Percentiles rank a stretch among this genome's conserved stretches.
Evolutionary conservation across 1,140 invertebrate genomes (phyloP).

Genomic region (Cydia strobilella): DNA sequence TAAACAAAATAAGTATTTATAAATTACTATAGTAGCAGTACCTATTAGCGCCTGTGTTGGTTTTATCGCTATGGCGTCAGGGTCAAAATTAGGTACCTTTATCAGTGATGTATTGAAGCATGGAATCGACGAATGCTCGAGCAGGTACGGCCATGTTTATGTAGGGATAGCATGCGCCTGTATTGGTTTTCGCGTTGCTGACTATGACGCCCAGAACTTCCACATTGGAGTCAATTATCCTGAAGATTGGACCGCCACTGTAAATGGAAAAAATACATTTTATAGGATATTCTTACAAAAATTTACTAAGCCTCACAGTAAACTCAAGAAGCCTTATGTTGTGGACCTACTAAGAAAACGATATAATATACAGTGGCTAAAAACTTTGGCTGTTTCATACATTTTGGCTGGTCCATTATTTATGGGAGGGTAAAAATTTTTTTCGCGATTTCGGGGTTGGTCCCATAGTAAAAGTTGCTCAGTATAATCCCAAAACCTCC

Average conservation of each 20-base stretch:
- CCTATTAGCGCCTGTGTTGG: not conserved
- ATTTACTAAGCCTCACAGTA: too few species aligned
- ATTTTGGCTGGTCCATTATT: too few species aligned
- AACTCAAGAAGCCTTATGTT: too few species aligned
- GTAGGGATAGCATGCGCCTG: constrained; percentile 73
- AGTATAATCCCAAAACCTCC: too few species aligned
- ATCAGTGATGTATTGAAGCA: constrained; percentile 72
- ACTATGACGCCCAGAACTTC: constrained; percentile 80
- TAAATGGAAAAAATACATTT: not conserved
- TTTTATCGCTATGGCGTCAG: not conserved
- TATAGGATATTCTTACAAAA: not conserved
- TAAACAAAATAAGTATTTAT: not conserved
- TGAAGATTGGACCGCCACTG: constrained; percentile 81
- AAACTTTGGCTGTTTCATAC: too few species aligned
- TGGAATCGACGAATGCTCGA: constrained; percentile 56
- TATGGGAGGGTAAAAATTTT: too few species aligned
- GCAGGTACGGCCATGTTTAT: constrained; percentile 82
- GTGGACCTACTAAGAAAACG: too few species aligned
- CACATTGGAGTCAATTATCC: constrained; percentile 46
- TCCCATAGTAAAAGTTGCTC: too few species aligned
- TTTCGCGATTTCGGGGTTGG: too few species aligned
- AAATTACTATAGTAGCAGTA: not conserved
- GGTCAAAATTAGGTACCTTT: constrained; percentile 59
- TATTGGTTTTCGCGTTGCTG: constrained; percentile 75
- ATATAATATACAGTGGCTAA: too few species aligned